phyloP scores from a whole-genome alignment of 2,888 invertebrate species.

The Hedychridium roseum region DNA sequence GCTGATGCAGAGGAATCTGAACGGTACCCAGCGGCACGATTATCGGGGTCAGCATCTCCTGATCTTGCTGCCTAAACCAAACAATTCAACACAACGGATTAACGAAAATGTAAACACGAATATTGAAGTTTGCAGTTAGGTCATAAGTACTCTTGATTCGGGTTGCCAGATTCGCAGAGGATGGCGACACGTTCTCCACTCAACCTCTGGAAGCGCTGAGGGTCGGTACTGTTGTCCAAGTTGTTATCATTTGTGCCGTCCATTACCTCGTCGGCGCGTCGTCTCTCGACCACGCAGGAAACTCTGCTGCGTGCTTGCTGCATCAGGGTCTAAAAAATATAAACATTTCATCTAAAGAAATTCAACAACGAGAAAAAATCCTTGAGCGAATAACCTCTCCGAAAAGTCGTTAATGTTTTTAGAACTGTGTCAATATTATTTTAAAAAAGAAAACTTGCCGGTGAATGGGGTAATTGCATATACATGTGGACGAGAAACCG shows the following conservation, averaged over 20 bases:
- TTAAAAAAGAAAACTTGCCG: no score
- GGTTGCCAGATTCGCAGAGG: slow-evolving; percentile 84
- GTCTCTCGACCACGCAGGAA: slow-evolving; percentile 90
- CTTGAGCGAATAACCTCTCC: no score
- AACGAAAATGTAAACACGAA: no score
- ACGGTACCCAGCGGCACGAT: slow-evolving; percentile 57
- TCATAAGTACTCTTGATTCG: slow-evolving; percentile 66
- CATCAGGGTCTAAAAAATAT: slow-evolving; percentile 61
- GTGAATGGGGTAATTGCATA: no score
- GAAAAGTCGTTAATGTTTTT: no score
- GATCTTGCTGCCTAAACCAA: slow-evolving; percentile 54
- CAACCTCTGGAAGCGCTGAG: slow-evolving; percentile 72
- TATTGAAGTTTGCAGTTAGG: neutral
- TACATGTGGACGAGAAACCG: no score
- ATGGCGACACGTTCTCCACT: slow-evolving; percentile 89
- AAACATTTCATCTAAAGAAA: no score
- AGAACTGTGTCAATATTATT: no score
- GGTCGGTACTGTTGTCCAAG: slow-evolving; percentile 79
- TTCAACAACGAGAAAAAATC: no score
- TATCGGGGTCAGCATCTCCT: slow-evolving; percentile 57
- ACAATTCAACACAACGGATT: no score
- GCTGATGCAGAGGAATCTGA: slow-evolving; percentile 53
- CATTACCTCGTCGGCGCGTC: slow-evolving; percentile 83
- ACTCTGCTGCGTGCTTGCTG: slow-evolving; percentile 75
- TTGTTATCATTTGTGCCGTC: slow-evolving; percentile 77